phyloP scores from a whole-genome alignment of 2,113 vertebrate genomes.

The Gyps fulvus region DNA sequence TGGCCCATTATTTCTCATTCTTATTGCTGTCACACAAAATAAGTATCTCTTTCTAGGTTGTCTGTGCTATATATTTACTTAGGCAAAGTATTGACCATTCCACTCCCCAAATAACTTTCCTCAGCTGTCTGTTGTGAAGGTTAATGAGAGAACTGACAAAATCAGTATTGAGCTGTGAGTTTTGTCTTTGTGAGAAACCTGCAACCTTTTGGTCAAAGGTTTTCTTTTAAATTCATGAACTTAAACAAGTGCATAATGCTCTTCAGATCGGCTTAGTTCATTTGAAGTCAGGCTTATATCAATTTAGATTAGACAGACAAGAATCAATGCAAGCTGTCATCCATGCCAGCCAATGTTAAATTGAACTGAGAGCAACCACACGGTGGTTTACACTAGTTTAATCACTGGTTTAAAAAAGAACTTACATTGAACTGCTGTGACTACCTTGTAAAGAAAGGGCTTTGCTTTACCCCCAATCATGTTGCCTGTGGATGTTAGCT shows the following conservation, averaged over 20 bases:
- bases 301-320: conserved; percentile 26
- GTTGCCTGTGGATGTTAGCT: not conserved
- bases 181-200: not conserved
- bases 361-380: not conserved
- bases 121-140: not conserved
- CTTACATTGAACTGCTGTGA: not conserved
- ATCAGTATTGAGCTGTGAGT: not conserved
- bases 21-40: not conserved
- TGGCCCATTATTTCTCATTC: not conserved
- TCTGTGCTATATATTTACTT: not conserved
- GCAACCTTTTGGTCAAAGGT: not conserved
- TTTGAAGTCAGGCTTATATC: conserved; percentile 14
- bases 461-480: not conserved
- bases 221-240: conserved; percentile 11
- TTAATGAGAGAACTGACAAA: conserved; percentile 11
- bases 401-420: not conserved
- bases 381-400: not conserved
- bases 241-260: not conserved
- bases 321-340: conserved; percentile 4
- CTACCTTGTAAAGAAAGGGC: not conserved
- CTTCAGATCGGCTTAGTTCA: not conserved
- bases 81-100: conserved; percentile 9
- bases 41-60: not conserved
- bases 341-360: not conserved
- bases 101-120: not conserved